These are phyloP conservation scores for Elysia crispata DNA, from an alignment of 2,888 invertebrate species.

Conservation along the genomic window DNA sequence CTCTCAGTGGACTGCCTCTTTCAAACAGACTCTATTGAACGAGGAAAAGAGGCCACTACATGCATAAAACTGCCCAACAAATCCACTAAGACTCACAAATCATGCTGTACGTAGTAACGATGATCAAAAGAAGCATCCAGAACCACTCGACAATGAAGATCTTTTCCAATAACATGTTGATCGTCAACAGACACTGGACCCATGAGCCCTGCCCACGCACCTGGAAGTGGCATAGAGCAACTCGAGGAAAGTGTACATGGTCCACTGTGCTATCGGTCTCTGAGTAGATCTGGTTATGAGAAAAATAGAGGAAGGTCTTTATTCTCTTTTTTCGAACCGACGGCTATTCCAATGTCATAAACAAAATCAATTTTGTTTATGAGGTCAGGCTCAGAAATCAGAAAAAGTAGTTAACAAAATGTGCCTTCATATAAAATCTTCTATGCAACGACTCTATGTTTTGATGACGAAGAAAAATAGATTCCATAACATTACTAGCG, in stretches of 20 bases:
- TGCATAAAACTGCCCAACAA: not conserved
- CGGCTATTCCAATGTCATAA: too few relatives aligned
- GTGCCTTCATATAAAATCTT: too few relatives aligned
- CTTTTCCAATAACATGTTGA: slow-evolving; percentile 54
- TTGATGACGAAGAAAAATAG: too few relatives aligned
- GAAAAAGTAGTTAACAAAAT: too few relatives aligned
- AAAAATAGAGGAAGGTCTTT: too few relatives aligned
- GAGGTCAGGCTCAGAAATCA: too few relatives aligned
- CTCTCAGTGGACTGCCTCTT: not conserved
- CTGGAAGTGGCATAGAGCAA: slow-evolving; percentile 52
- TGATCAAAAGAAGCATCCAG: slow-evolving; percentile 49
- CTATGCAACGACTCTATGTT: too few relatives aligned
- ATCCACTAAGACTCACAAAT: slow-evolving; percentile 23
- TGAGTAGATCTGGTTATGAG: slow-evolving; percentile 36
- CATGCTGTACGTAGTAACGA: slow-evolving; percentile 41
- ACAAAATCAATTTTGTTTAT: too few relatives aligned
- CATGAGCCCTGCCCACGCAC: slow-evolving; percentile 43
- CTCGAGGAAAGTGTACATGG: slow-evolving; percentile 40
- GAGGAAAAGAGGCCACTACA: too few relatives aligned
- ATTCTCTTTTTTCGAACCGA: too few relatives aligned
- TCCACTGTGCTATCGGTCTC: not conserved
- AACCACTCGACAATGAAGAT: slow-evolving; percentile 52
- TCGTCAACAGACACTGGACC: slow-evolving; percentile 53
- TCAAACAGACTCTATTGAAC: too few relatives aligned
- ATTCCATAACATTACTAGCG: too few relatives aligned